Percentiles rank a stretch among this genome's conserved stretches.
phyloP scores from a whole-genome alignment of 2,113 vertebrate species.

The Platysteira castanea region DNA sequence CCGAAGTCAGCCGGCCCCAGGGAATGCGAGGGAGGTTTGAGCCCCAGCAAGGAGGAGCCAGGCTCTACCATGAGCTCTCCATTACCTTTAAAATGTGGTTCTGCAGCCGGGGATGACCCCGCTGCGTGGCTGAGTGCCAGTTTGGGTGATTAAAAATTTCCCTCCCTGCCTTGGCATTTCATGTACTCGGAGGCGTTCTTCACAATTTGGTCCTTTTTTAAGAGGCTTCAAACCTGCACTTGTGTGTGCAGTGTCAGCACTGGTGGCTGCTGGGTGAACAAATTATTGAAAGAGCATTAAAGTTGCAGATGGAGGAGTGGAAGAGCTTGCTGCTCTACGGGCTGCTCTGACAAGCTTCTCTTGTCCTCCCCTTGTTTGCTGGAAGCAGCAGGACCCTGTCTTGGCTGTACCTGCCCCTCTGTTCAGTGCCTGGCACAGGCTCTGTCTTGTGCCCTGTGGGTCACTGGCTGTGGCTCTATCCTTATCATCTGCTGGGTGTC shows the following conservation, averaged over 20 bases:
- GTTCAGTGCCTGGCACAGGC: not conserved
- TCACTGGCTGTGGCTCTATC: not conserved
- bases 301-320: not conserved
- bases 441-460: accelerated
- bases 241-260: not conserved
- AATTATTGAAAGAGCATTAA: not conserved
- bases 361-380: not conserved
- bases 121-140: not conserved
- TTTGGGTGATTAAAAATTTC: not conserved
- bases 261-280: not conserved
- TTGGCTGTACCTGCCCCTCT: accelerated
- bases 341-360: not conserved
- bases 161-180: not conserved
- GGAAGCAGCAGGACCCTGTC: not conserved
- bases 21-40: not conserved
- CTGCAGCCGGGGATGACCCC: not conserved
- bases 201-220: not conserved
- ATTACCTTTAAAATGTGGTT: not conserved
- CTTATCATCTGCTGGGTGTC: not conserved
- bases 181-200: not conserved
- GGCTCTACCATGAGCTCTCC: not conserved
- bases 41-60: not conserved
- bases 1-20: accelerated
- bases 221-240: not conserved
- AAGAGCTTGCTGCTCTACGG: not conserved